These are phyloP conservation scores for zebrafish (Danio rerio) DNA, from an alignment of 2,113 vertebrate genomes.

Conservation along the genomic window GRCz12tu NC_133179.1:9373001-9373500, in stretches of 20 bases:
- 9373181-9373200: conserved; percentile 51
- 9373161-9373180: conserved; percentile 57
- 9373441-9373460: conserved; percentile 64
- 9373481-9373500: conserved; percentile 52
- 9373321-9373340: conserved; percentile 61
- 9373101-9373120: conserved; percentile 61
- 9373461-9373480: conserved; percentile 38
- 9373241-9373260: conserved; percentile 48
- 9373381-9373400: conserved; percentile 47
- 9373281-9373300: conserved; percentile 69
- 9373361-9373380: conserved; percentile 40
- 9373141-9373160: conserved; percentile 59
- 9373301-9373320: conserved; percentile 65
- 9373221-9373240: conserved; percentile 75
- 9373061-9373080: conserved; percentile 29
- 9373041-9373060: conserved; percentile 41
- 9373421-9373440: conserved; percentile 39
- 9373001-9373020: conserved; percentile 21
- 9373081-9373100: conserved; percentile 58
- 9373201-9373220: conserved; percentile 61
- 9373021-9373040: conserved; percentile 42
- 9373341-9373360: conserved; percentile 45
- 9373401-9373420: conserved; percentile 42
- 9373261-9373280: conserved; percentile 71
- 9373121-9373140: conserved; percentile 63